Evolutionary conservation across 2,797 vertebrate species (phyloP), one percentile per base, ranked within the genome.

Genomic region (Lithobates pipiens): DNA sequence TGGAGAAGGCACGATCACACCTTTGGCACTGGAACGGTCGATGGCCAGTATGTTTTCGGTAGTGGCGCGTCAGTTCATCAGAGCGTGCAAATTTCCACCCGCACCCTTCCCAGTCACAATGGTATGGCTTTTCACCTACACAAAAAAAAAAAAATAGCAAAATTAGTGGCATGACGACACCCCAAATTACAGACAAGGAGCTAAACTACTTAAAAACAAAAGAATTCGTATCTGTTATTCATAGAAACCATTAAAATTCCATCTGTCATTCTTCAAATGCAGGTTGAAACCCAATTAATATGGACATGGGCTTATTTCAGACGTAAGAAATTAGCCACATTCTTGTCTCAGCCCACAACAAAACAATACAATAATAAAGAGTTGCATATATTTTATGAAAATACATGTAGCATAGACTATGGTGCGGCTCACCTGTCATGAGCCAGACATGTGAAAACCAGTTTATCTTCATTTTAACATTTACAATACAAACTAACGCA

Each of bases 41-140:
- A 90, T 97, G 97, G 61, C 98, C 97, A 0, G 98, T 99, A 93
- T 99, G 98, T 88, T 99, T 99, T 82, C 98, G 95, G 92, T 97
- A 99, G 93, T 99, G 98, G 89, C 98, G 96, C 0, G 98, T 99
- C 93, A 99, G 93, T 95, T 99, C 98, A 84, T 99, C 98, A 0
- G 98, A 99, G 82, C 98, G 96, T 88, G 98, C 98, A 67, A 99
- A 99, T 86, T 99, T 99, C 98, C 98, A 99, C 88, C 95, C 97
- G 13, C 98, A 99, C 88, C 96, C 97, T 25, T 98, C 98, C 98
- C 98, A 99, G 18, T 96, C 95, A 91, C 98, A 99, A 87, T 97
- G 96, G 90, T 99, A 99, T 1, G 97, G 98, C 82, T 99, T 99
- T 90, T 99, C 98, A 88, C 98, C 98, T 99, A 92, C 6, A 16